These are phyloP conservation scores for Passer domesticus DNA, from an alignment of 2,113 vertebrate species.

Conservation along the genomic window DNA sequence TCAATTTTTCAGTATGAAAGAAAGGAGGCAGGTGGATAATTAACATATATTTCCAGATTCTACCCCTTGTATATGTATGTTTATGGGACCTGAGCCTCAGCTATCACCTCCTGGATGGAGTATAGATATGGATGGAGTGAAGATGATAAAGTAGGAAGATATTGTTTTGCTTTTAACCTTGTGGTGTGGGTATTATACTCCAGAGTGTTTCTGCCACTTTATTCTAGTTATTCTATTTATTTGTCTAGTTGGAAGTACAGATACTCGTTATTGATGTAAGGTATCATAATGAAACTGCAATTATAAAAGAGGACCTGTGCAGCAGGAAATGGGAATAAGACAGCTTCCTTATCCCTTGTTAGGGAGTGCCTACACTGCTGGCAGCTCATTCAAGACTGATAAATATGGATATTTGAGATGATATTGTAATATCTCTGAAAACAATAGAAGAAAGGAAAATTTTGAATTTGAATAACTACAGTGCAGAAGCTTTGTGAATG, in stretches of 20 bases:
- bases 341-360: background rate
- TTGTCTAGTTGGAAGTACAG: background rate
- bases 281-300: background rate
- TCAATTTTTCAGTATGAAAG: background rate
- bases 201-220: background rate
- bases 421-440: background rate
- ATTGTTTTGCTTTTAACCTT: background rate
- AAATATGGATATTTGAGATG: background rate
- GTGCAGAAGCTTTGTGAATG: background rate
- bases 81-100: background rate
- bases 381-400: background rate
- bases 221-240: background rate
- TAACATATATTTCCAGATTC: background rate
- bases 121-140: background rate
- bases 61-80: background rate
- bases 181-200: background rate
- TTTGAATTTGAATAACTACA: background rate
- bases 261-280: background rate
- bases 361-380: background rate
- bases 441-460: background rate
- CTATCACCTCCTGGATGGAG: background rate
- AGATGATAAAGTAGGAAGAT: background rate
- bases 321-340: background rate
- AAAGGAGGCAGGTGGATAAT: background rate
- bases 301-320: background rate